These are phyloP conservation scores for Bugula neritina DNA, from an alignment of 2,888 invertebrate species.

Conservation along the genomic window DNA sequence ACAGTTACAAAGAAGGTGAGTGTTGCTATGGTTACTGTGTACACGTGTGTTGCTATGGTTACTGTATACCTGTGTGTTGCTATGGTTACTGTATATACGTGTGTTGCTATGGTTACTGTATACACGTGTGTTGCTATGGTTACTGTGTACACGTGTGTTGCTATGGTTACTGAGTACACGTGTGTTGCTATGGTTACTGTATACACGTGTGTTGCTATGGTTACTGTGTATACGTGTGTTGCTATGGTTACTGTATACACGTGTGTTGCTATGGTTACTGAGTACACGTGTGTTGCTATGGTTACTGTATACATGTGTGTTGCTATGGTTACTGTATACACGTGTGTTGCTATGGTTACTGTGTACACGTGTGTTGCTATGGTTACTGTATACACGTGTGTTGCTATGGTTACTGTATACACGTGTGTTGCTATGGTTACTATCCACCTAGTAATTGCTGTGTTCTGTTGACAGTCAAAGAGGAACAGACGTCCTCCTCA, in stretches of 20 bases:
- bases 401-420: background rate
- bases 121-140: background rate
- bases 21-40: background rate
- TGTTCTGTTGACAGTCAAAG: too few relatives aligned
- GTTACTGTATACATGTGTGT: background rate
- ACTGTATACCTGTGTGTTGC: background rate
- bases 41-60: background rate
- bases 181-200: background rate
- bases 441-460: too few relatives aligned
- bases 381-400: background rate
- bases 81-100: background rate
- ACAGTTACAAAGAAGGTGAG: background rate
- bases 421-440: background rate
- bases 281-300: background rate
- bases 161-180: background rate
- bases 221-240: background rate
- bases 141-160: background rate
- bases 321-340: background rate
- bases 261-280: background rate
- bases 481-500: background rate
- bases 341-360: background rate
- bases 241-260: background rate
- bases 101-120: background rate
- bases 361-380: background rate
- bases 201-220: background rate